Percentiles rank a stretch among this genome's conserved stretches.
These are phyloP conservation scores for Nematopogon swammerdamellus DNA, from an alignment of 2,888 invertebrate species.

Conservation along the genomic window DNA sequence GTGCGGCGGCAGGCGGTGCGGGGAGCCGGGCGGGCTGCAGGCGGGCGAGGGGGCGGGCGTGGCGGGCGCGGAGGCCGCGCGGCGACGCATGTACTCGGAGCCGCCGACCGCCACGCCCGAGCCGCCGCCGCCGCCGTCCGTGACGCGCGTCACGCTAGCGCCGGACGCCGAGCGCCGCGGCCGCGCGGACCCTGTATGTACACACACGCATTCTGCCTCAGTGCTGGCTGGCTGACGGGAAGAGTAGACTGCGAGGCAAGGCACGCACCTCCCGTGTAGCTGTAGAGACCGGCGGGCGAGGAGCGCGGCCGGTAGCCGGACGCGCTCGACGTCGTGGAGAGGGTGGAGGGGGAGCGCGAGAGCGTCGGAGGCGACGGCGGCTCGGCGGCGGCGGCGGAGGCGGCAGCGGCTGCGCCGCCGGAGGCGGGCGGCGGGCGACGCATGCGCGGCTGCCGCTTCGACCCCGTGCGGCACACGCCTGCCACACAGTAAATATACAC, in stretches of 20 bases:
- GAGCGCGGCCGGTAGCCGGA: conserved; percentile 66
- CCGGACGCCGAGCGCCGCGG: conserved; percentile 72
- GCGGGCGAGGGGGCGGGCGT: conserved; percentile 75
- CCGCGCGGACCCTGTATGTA: conserved; percentile 60
- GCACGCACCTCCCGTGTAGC: conserved; percentile 61
- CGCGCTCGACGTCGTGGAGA: conserved; percentile 43
- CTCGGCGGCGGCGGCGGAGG: conserved; percentile 16
- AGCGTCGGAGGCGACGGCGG: conserved; percentile 29
- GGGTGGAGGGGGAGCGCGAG: conserved; percentile 22
- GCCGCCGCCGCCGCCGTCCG: conserved; percentile 56
- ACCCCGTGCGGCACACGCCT: conserved; percentile 52
- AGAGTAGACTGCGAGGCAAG: background rate
- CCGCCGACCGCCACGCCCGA: conserved; percentile 61
- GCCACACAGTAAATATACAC: too few relatives aligned
- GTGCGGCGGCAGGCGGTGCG: conserved; percentile 37
- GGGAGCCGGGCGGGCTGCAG: conserved; percentile 67
- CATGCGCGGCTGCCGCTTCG: conserved; percentile 48
- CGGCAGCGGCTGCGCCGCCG: conserved; percentile 25
- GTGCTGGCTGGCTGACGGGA: too few relatives aligned
- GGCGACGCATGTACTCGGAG: conserved; percentile 51
- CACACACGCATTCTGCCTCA: background rate
- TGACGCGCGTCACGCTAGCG: conserved; percentile 60
- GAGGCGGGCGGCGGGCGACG: conserved; percentile 29
- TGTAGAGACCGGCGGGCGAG: conserved; percentile 75
- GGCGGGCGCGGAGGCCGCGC: conserved; percentile 69